Evolutionary conservation across 2,888 invertebrate species (phyloP), one percentile per base, ranked within the genome.

Genomic region (Odontothrips loti): DNA sequence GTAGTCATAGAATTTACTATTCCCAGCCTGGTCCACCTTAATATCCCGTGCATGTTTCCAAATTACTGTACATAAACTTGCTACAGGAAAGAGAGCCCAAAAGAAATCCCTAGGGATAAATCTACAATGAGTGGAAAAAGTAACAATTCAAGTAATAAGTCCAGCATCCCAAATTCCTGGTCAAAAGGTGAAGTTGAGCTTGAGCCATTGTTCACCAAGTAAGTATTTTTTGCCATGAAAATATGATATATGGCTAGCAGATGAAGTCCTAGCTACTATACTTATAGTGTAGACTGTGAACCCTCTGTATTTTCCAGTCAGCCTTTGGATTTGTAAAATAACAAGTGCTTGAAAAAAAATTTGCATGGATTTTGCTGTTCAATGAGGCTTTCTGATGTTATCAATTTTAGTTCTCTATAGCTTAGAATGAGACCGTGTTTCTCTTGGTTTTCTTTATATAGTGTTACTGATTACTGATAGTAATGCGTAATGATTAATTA

Each of bases 121-220:
- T 23, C 68, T 27, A 27, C 68, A 75, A 8, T 27, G 27, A 75
- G 27, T 75, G 68, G 23, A 75, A 75, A 75, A 27, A 75, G 68
- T 75, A 68, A 68, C 68, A n/a, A 68, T 68, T 23, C 68, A 23
- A 75, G 68, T 75, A 27, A 23, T 27, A 75, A 75, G 68, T 75
- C 68, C 27, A 27, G 68, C 27, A 27, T 75, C 27, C 68, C 68
- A 1, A 75, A 27, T 27, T 75, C 68, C 10, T 75, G 68, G 68
- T 75, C 68, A 8, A 75, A 75, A 75, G 68, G 68, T 75, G 68
- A 75, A 75, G 68, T 75, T 75, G 68, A 75, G 27, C 68, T 75
- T 75, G 68, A 75, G 68, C 68, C 68, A 27, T 27, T 75, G 23
- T 75, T 75, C 10, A 23, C 23, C 68, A 58, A 27, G 68, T 75